Evolutionary conservation across 2,888 invertebrate genomes (phyloP), one percentile per base, ranked within the genome.

Genomic region (Clepsis dumicolana): DNA sequence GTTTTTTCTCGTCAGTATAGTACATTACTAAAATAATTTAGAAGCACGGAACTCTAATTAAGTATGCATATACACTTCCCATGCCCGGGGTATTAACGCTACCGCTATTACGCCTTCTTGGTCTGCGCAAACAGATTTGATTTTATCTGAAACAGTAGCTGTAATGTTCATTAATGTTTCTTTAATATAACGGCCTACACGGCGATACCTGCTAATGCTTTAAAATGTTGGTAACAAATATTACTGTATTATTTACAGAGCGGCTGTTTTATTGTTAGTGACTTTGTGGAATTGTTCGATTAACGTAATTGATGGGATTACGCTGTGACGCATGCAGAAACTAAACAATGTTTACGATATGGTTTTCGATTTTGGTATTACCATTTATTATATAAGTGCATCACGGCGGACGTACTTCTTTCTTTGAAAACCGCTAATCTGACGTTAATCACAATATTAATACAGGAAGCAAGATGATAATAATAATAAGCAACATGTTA

Each of bases 141-240:
- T 65, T 65, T 65, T 54, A 65, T 65, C 65, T 60, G 32, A 29
- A 65, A 61, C 60, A 65, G 65, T 61, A 65, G 65, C 53, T 65
- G 65, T 65, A 65, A 65, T 41, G 41, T 65, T 65, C 60, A 32
- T 52, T 54, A 61, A 65, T 44, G 65, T 54, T 53, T 44, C 60
- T 65, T 65, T 18, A 65, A 61, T 52, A 25, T 61, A 65, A 44
- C 65, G 44, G 54, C 27, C 52, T 29, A 59, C 57, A 21, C 56
- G 18, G 32, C 35, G 32, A 35, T 35, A 38, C 25, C 29, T 14
- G 52, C 52, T 52, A 54, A 65, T 65, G 53, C 41, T 16, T 44
- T 32, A 25, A 50, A 57, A 65, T 50, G 64, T 57, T 59, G 12
- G 35, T 57, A 64, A 64, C 54, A 27, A 24, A 64, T 64, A 56